Conservation (phyloP, 2,113 vertebrate genomes). For the Labeo rohita region DNA sequence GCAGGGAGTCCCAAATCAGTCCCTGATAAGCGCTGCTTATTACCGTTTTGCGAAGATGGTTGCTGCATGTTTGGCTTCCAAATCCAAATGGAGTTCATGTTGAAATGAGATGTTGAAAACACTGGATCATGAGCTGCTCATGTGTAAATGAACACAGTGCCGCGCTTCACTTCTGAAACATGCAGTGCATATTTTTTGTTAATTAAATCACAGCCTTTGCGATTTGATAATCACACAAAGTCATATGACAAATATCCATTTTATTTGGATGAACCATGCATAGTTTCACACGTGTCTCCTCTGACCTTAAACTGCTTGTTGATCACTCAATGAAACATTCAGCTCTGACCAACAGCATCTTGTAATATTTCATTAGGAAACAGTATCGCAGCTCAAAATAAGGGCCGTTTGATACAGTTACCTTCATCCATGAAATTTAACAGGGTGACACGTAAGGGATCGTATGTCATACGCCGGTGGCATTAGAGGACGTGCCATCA, state of each 20-base stretch:
- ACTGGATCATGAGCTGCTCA: too few relatives aligned
- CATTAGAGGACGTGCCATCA: background rate
- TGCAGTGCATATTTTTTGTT: background rate
- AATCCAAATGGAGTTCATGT: background rate
- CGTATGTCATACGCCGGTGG: background rate
- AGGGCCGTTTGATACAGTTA: background rate
- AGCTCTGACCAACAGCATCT: background rate
- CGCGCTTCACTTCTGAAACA: background rate
- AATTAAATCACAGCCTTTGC: background rate
- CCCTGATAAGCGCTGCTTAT: background rate
- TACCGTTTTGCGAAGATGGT: background rate
- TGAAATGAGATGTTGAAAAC: too few relatives aligned
- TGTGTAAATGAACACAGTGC: background rate
- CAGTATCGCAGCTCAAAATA: background rate
- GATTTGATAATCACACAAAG: background rate
- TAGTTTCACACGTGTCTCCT: background rate
- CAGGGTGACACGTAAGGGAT: background rate
- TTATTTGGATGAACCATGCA: background rate
- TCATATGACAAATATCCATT: background rate
- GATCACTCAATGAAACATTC: background rate
- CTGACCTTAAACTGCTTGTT: background rate
- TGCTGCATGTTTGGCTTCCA: background rate
- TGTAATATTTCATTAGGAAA: background rate
- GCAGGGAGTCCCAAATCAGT: too few relatives aligned
- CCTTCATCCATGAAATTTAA: background rate